Evolutionary conservation across 2,113 vertebrate genomes (phyloP).

Genomic region (Pipra filicauda): DNA sequence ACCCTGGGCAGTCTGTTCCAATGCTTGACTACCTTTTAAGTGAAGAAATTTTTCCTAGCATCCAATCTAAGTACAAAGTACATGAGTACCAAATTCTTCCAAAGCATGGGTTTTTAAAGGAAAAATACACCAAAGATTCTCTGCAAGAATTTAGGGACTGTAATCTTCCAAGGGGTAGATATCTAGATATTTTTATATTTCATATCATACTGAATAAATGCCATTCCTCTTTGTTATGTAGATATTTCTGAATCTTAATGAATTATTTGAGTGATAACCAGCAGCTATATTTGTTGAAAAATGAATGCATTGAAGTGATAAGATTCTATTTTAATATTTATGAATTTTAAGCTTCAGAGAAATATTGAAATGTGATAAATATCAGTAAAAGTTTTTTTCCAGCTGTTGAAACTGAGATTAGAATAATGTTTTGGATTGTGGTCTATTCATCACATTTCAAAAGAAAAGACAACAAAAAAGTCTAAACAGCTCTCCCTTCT

Average conservation of each 20-base stretch:
- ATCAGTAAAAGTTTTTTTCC: background rate
- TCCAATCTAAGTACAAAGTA: background rate
- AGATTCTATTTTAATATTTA: constrained; percentile 44
- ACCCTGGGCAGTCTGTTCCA: background rate
- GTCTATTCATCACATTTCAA: constrained; percentile 47
- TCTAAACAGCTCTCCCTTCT: background rate
- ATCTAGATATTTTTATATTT: background rate
- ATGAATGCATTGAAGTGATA: background rate
- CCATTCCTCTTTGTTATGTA: background rate
- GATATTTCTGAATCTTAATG: constrained; percentile 28
- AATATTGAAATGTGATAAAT: constrained; percentile 5
- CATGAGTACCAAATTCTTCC: background rate
- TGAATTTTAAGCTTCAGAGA: constrained; percentile 25
- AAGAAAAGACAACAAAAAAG: constrained; percentile 2
- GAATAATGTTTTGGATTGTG: background rate
- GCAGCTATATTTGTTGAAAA: constrained; percentile 30
- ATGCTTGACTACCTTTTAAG: fast-evolving
- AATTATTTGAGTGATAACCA: constrained; percentile 31
- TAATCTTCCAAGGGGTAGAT: background rate
- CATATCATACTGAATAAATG: background rate
- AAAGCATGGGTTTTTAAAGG: background rate
- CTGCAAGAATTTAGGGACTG: background rate
- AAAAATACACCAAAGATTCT: background rate
- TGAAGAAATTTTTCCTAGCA: background rate
- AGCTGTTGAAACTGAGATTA: background rate